These are phyloP conservation scores for Dermatemys mawii DNA, from an alignment of 2,113 vertebrate genomes.

Conservation along the genomic window DNA sequence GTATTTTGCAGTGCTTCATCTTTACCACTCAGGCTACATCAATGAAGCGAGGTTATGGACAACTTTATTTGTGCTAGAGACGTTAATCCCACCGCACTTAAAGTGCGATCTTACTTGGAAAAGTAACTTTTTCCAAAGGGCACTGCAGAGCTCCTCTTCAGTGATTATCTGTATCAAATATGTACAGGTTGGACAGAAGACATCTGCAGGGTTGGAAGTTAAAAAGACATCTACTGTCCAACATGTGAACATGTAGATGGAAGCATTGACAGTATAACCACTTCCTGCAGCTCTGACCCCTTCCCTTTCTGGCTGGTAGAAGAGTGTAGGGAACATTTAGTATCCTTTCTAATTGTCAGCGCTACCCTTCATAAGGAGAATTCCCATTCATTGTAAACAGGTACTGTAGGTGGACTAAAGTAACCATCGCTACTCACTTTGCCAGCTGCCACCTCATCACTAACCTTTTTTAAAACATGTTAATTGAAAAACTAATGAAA, in stretches of 20 bases:
- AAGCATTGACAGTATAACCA: too few relatives aligned
- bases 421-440: background rate
- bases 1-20: background rate
- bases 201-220: too few relatives aligned
- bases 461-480: background rate
- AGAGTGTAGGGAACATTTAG: too few relatives aligned
- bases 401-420: background rate
- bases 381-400: background rate
- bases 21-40: background rate
- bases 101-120: background rate
- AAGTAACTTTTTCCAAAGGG: background rate
- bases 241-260: too few relatives aligned
- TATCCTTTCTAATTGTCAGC: too few relatives aligned
- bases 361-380: background rate
- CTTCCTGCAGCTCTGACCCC: too few relatives aligned
- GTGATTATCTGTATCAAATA: background rate
- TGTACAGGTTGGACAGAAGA: background rate
- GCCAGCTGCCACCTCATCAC: background rate
- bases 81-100: background rate
- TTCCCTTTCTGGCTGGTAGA: too few relatives aligned
- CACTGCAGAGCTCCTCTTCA: background rate
- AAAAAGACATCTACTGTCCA: too few relatives aligned
- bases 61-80: background rate
- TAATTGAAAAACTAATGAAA: background rate
- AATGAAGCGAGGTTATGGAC: background rate